These are phyloP conservation scores for Chrysomallon squamiferum DNA, from an alignment of 1,140 invertebrate genomes.

Conservation along the genomic window DNA sequence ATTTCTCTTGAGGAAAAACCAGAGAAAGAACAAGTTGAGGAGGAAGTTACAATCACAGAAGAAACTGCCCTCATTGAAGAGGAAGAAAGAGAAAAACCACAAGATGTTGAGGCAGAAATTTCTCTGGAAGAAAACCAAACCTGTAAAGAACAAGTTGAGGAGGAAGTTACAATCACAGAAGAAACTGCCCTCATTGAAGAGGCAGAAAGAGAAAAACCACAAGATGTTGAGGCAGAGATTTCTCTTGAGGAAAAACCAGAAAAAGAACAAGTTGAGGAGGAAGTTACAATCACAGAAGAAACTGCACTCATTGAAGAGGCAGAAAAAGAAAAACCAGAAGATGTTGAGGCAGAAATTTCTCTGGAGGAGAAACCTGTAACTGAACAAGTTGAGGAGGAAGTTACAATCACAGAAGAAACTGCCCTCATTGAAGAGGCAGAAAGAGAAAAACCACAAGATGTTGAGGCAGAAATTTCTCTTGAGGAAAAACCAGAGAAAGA, in stretches of 20 bases:
- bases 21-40: conserved; percentile 1
- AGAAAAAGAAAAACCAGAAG: conserved; percentile 20
- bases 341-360: neutral
- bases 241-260: conserved; percentile 8
- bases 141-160: conserved; percentile 11
- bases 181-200: conserved; percentile 9
- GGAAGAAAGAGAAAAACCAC: too few relatives aligned
- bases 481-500: neutral
- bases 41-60: conserved; percentile 10
- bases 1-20: conserved; percentile 6
- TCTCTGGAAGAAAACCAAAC: conserved; percentile 16
- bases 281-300: conserved; percentile 14
- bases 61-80: too few relatives aligned
- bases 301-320: conserved; percentile 10
- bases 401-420: conserved; percentile 11
- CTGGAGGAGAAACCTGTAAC: neutral
- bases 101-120: conserved; percentile 19
- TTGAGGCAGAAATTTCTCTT: conserved; percentile 7
- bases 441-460: neutral
- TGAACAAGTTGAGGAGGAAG: conserved; percentile 20
- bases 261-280: conserved; percentile 22
- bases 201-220: conserved; percentile 15
- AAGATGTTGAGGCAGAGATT: conserved; percentile 21
- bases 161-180: conserved; percentile 16
- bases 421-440: too few relatives aligned